phyloP scores from a whole-genome alignment of 1,140 invertebrate species.

The Brachionus asplanchnoidis region DNA sequence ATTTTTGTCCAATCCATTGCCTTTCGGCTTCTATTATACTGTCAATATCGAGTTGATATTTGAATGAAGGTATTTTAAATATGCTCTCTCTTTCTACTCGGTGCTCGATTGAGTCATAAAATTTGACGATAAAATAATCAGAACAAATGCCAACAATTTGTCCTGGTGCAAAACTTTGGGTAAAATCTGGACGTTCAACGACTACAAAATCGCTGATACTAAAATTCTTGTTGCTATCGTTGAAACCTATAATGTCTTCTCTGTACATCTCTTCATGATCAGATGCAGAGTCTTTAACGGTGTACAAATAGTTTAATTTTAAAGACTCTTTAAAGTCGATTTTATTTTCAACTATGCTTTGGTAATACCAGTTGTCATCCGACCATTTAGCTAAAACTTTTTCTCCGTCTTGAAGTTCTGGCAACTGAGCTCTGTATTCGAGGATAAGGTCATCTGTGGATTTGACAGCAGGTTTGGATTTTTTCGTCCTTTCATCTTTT shows the following conservation, averaged over 20 bases:
- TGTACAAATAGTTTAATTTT: not conserved
- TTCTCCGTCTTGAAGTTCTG: slow-evolving; percentile 43
- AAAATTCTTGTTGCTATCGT: not conserved
- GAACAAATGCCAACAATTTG: not conserved
- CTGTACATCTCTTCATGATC: not conserved
- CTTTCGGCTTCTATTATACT: not conserved
- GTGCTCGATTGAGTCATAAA: not conserved
- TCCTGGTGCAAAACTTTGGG: not conserved
- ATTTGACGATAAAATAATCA: not conserved
- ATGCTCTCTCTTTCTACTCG: not conserved
- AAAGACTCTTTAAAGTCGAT: not conserved
- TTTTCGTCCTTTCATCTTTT: not conserved
- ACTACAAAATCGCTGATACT: not conserved
- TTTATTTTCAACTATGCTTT: slow-evolving; percentile 41
- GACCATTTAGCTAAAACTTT: slow-evolving; percentile 50
- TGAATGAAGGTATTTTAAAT: not conserved
- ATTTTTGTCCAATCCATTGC: not conserved
- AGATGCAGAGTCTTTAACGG: not conserved
- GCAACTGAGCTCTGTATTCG: not conserved
- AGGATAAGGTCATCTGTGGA: not conserved
- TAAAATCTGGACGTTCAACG: not conserved
- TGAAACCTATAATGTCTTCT: not conserved
- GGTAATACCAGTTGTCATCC: slow-evolving; percentile 53
- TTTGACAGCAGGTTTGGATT: not conserved
- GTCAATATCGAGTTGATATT: not conserved